A percentile compares a stretch with the other conserved stretches of the same genome.
Conservation (phyloP, 2,797 vertebrate species). For the Sebastes vulpes region DNA sequence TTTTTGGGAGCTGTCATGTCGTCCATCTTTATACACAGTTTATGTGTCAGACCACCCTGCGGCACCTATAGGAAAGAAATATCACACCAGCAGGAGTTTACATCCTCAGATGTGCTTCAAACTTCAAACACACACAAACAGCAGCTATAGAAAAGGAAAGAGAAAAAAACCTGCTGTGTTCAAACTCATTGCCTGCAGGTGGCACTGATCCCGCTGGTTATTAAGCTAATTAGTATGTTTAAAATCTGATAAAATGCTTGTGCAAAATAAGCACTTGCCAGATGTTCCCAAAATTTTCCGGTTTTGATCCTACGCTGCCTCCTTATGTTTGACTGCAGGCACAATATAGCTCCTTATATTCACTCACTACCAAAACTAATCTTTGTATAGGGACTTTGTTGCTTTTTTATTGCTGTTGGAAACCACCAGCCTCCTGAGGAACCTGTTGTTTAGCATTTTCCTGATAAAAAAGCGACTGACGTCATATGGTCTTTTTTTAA, state of each 20-base stretch:
- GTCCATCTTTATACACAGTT: not conserved
- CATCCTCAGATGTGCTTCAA: not conserved
- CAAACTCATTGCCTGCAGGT: not conserved
- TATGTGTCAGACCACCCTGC: not conserved
- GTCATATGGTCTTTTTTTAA: not conserved
- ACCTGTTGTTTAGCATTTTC: not conserved
- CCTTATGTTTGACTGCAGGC: not conserved
- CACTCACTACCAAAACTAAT: not conserved
- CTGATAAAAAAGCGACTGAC: not conserved
- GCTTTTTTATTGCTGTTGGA: not conserved
- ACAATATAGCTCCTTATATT: not conserved
- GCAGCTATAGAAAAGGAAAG: not conserved
- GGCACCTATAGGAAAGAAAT: not conserved
- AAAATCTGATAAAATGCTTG: not conserved
- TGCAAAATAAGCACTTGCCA: not conserved
- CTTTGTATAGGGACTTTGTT: not conserved
- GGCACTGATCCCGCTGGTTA: not conserved
- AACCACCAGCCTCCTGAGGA: not conserved
- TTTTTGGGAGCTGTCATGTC: no score
- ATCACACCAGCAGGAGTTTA: not conserved
- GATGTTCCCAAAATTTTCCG: not conserved
- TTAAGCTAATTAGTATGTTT: not conserved
- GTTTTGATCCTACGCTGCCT: not conserved
- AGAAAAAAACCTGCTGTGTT: not conserved
- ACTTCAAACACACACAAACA: not conserved